Conservation (phyloP, 1,140 invertebrate species). For the Daktulosphaira vitifoliae region DNA sequence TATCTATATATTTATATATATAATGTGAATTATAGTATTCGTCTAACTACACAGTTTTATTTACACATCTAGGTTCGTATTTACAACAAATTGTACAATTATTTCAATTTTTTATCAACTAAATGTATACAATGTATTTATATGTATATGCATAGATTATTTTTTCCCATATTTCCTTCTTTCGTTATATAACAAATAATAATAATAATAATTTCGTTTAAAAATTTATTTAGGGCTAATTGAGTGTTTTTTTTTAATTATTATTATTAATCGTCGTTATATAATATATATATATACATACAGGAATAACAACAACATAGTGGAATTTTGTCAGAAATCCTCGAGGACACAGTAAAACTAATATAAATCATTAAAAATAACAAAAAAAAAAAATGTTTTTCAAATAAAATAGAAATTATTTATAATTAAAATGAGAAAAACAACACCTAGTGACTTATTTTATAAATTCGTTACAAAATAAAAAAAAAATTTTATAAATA, state of each 20-base stretch:
- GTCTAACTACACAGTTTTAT: conserved; percentile 32
- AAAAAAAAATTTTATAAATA: too few relatives aligned
- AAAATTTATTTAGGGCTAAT: too few relatives aligned
- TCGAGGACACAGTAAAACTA: too few relatives aligned
- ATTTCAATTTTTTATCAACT: conserved; percentile 10
- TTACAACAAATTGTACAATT: conserved; percentile 13
- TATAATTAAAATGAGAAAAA: conserved; percentile 18
- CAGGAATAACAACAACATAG: too few relatives aligned
- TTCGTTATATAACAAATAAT: conserved; percentile 2
- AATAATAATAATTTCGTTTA: neutral
- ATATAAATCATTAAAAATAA: conserved; percentile 29
- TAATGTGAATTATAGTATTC: conserved; percentile 9
- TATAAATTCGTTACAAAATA: conserved; percentile 33
- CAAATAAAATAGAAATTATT: conserved; percentile 15
- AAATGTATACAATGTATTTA: conserved; percentile 28
- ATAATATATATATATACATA: too few relatives aligned
- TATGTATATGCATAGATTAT: neutral
- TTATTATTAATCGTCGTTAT: too few relatives aligned
- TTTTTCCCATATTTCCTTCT: conserved; percentile 9
- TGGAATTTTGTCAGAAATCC: too few relatives aligned
- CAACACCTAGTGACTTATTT: conserved; percentile 27
- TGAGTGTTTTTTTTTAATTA: neutral
- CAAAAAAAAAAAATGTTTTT: conserved; percentile 1
- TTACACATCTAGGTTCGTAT: conserved; percentile 31
- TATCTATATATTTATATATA: conserved; percentile 11